A percentile compares a stretch with the other conserved stretches of the same genome.
Conservation (phyloP, 1,140 invertebrate genomes). For the Cryptotermes secundus region DNA sequence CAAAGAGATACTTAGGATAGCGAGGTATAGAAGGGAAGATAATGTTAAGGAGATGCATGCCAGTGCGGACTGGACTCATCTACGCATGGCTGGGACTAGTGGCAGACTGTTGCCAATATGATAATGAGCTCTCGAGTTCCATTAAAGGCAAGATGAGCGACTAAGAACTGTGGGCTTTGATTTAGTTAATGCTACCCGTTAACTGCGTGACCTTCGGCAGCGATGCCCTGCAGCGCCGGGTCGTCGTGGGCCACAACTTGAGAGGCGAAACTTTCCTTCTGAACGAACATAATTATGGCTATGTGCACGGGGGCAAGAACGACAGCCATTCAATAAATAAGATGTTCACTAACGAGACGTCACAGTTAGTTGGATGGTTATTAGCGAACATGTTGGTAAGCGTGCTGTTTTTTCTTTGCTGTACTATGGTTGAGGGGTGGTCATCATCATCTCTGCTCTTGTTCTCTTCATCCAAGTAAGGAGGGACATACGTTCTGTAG, state of each 20-base stretch:
- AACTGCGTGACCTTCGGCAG: background rate
- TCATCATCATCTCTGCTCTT: no score
- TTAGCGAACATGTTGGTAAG: background rate
- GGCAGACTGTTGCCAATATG: background rate
- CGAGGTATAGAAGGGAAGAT: background rate
- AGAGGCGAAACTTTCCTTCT: background rate
- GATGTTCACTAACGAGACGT: background rate
- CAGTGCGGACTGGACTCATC: background rate
- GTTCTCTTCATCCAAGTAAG: no score
- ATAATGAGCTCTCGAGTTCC: background rate
- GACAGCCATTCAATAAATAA: background rate
- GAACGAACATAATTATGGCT: background rate
- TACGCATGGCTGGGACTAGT: background rate
- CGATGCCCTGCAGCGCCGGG: no score
- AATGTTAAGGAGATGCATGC: background rate
- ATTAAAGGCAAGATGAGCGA: background rate
- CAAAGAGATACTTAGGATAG: background rate
- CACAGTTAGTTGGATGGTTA: background rate
- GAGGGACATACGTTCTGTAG: background rate
- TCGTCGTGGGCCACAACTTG: no score
- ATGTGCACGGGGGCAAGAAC: background rate
- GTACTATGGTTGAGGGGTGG: background rate
- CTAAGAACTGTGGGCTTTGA: background rate
- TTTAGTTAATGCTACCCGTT: background rate
- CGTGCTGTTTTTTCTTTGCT: background rate